Conservation (phyloP, 2,888 invertebrate genomes). For the Epistrophe eligans region DNA sequence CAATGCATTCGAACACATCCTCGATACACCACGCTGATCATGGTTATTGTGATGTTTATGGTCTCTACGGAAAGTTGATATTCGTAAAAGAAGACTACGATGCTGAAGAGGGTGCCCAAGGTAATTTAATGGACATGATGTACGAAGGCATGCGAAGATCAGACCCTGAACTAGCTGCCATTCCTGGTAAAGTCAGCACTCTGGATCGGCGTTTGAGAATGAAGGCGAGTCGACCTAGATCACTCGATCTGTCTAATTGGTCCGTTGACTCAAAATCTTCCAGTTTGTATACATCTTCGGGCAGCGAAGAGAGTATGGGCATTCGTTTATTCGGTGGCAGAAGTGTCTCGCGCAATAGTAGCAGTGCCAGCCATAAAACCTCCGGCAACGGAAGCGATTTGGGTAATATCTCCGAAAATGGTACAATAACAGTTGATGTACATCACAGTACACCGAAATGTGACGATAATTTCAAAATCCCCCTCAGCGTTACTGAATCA, state of each 20-base stretch:
- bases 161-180: constrained; percentile 93
- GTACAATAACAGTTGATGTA: constrained; percentile 82
- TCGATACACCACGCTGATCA: constrained; percentile 87
- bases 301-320: constrained; percentile 93
- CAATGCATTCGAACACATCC: constrained; percentile 85
- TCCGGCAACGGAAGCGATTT: constrained; percentile 83
- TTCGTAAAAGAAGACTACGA: constrained; percentile 90
- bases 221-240: constrained; percentile 92
- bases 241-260: constrained; percentile 94
- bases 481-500: constrained; percentile 69
- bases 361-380: constrained; percentile 89
- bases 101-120: constrained; percentile 91
- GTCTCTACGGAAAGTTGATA: constrained; percentile 94
- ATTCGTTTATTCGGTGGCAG: constrained; percentile 86
- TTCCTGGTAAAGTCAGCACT: constrained; percentile 92
- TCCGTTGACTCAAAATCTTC: constrained; percentile 94
- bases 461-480: constrained; percentile 79
- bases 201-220: constrained; percentile 91
- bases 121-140: constrained; percentile 85
- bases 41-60: constrained; percentile 93
- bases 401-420: constrained; percentile 85
- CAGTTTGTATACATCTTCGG: constrained; percentile 92
- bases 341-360: constrained; percentile 90
- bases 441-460: constrained; percentile 81
- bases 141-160: constrained; percentile 91